These are phyloP conservation scores for Spondyliosoma cantharus DNA, from an alignment of 2,797 vertebrate species.

Conservation along the genomic window DNA sequence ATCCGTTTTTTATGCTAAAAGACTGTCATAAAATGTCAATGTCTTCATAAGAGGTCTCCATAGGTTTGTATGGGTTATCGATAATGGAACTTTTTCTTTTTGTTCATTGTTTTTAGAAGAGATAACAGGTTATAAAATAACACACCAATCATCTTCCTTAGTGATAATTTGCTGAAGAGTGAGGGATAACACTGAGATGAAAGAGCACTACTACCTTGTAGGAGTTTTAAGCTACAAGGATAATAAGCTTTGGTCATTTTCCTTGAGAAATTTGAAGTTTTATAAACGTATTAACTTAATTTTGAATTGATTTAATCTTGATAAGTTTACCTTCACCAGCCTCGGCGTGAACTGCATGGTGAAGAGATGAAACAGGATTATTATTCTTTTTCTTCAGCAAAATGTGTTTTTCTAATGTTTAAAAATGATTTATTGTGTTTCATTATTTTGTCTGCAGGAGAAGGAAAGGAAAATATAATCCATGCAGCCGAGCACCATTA, in stretches of 20 bases:
- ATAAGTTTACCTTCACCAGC: background rate
- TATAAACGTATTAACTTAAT: slow-evolving; percentile 15
- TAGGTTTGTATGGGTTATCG: background rate
- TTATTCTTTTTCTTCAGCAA: background rate
- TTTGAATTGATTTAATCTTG: slow-evolving; percentile 34
- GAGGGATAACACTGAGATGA: slow-evolving; percentile 42
- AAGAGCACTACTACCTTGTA: slow-evolving; percentile 29
- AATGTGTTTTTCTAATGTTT: slow-evolving; percentile 9
- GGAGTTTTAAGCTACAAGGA: slow-evolving; percentile 21
- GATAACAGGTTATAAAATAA: background rate
- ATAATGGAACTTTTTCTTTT: slow-evolving; percentile 4
- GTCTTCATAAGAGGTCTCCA: background rate
- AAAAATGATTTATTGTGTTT: background rate
- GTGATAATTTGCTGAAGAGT: slow-evolving; percentile 14
- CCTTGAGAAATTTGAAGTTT: slow-evolving; percentile 4
- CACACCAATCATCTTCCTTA: background rate
- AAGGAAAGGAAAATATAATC: background rate
- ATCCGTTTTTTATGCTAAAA: background rate
- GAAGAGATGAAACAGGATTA: slow-evolving; percentile 16
- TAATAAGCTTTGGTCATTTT: slow-evolving; percentile 35
- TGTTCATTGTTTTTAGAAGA: slow-evolving; percentile 1
- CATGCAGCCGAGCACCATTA: background rate
- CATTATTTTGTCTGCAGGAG: background rate
- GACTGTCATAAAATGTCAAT: background rate
- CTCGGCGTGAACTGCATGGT: slow-evolving; percentile 3